Percentiles rank a stretch among this genome's conserved stretches.
Evolutionary conservation across 2,888 invertebrate genomes (phyloP).

Genomic region (Mythimna impura): DNA sequence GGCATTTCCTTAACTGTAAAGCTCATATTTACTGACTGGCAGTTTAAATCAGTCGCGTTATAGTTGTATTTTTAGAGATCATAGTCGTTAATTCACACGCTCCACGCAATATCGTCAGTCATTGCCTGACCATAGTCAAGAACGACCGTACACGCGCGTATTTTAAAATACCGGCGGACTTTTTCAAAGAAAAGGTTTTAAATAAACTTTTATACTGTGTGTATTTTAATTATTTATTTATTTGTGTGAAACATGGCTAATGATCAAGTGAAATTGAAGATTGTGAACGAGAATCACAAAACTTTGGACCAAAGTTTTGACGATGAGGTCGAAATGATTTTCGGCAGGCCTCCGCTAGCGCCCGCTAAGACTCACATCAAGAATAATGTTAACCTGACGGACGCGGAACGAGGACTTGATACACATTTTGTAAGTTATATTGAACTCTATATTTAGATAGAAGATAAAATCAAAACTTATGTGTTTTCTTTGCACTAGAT

Average conservation of each 20-base stretch:
- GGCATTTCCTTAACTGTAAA: neutral
- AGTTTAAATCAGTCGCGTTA: constrained; percentile 45
- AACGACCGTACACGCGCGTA: constrained; percentile 24
- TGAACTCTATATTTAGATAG: too few species aligned
- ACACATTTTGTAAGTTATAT: constrained; percentile 43
- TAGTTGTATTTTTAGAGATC: constrained; percentile 74
- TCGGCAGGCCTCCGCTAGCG: constrained; percentile 75
- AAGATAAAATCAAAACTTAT: neutral
- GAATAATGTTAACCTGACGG: constrained; percentile 65
- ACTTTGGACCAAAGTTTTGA: constrained; percentile 63
- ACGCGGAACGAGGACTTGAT: constrained; percentile 31
- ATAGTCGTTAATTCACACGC: constrained; percentile 67
- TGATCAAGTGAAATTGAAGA: constrained; percentile 68
- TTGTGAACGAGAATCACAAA: constrained; percentile 70
- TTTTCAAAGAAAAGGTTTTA: constrained; percentile 42
- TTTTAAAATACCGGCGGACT: neutral
- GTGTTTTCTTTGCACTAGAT: neutral
- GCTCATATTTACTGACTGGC: neutral
- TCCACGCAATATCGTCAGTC: constrained; percentile 38
- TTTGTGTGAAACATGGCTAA: constrained; percentile 63
- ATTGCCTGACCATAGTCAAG: constrained; percentile 12
- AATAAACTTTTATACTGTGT: constrained; percentile 13
- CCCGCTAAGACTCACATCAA: constrained; percentile 62
- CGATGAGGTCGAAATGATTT: constrained; percentile 79
- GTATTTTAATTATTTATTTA: constrained; percentile 23